These are phyloP conservation scores for Hephaestus fuliginosus DNA, from an alignment of 2,797 vertebrate genomes.

Conservation along the genomic window DNA sequence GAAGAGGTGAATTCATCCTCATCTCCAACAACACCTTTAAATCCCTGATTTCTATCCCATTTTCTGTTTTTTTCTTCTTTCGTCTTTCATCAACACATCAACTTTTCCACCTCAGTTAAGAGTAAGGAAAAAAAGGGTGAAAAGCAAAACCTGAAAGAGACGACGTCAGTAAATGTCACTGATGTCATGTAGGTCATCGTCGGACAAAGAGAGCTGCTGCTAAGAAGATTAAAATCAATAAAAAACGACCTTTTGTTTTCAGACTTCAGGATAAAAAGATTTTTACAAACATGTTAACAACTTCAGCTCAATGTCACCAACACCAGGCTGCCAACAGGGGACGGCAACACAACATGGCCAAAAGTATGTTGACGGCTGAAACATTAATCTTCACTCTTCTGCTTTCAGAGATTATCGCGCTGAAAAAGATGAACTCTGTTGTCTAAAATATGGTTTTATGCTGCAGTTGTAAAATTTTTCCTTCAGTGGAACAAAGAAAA, in stretches of 20 bases:
- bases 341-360: background rate
- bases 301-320: background rate
- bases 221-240: conserved; percentile 49
- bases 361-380: background rate
- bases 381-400: background rate
- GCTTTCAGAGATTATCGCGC: background rate
- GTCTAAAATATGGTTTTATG: no score
- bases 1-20: no score
- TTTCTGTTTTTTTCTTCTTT: no score
- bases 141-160: background rate
- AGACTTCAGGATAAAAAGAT: background rate
- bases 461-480: no score
- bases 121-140: no score
- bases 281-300: background rate
- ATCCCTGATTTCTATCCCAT: no score
- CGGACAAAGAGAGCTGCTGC: conserved; percentile 17
- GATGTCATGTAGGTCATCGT: conserved; percentile 41
- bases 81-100: no score
- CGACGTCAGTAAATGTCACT: background rate
- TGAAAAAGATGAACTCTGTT: background rate
- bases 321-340: background rate
- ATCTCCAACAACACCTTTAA: no score
- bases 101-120: no score
- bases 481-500: background rate
- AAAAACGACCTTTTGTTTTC: conserved; percentile 17